Evolutionary conservation across 2,888 invertebrate species (phyloP).

Genomic region (Drosophila yooni): DNA sequence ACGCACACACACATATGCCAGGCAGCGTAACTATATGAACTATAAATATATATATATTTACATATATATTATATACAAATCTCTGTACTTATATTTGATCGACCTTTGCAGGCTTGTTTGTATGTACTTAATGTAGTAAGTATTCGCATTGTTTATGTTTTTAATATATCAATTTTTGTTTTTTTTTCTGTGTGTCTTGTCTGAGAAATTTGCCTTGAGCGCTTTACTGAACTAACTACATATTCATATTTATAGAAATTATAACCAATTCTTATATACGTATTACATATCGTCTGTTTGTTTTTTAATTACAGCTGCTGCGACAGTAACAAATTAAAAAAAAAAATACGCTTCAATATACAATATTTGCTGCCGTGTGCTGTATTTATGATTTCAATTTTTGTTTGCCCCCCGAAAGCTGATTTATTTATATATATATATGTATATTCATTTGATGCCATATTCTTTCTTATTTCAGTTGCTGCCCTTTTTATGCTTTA

Average conservation of each 20-base stretch:
- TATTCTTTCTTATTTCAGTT: slow-evolving; percentile 52
- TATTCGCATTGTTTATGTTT: slow-evolving; percentile 58
- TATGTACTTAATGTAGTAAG: slow-evolving; percentile 80
- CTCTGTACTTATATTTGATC: slow-evolving; percentile 63
- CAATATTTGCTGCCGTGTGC: slow-evolving; percentile 59
- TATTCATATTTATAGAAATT: slow-evolving; percentile 12
- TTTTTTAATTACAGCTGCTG: slow-evolving; percentile 73
- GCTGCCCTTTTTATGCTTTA: slow-evolving; percentile 38
- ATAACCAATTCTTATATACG: slow-evolving; percentile 20
- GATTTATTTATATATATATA: slow-evolving; percentile 21
- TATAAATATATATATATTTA: slow-evolving; percentile 24
- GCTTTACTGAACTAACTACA: slow-evolving; percentile 42
- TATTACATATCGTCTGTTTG: slow-evolving; percentile 51
- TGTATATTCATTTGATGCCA: slow-evolving; percentile 22
- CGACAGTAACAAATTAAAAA: slow-evolving; percentile 62
- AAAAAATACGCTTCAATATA: slow-evolving; percentile 62
- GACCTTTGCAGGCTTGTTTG: slow-evolving; percentile 82
- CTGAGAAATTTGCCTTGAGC: slow-evolving; percentile 19
- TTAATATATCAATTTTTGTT: neutral
- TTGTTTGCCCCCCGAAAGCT: slow-evolving; percentile 3
- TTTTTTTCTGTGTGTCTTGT: slow-evolving; percentile 28
- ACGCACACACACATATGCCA: slow-evolving; percentile 21
- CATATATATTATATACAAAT: slow-evolving; percentile 22
- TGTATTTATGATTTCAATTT: slow-evolving; percentile 33
- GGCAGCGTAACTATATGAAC: slow-evolving; percentile 26